Conservation (phyloP, 2,113 vertebrate species). For the Crotalus tigris region DNA sequence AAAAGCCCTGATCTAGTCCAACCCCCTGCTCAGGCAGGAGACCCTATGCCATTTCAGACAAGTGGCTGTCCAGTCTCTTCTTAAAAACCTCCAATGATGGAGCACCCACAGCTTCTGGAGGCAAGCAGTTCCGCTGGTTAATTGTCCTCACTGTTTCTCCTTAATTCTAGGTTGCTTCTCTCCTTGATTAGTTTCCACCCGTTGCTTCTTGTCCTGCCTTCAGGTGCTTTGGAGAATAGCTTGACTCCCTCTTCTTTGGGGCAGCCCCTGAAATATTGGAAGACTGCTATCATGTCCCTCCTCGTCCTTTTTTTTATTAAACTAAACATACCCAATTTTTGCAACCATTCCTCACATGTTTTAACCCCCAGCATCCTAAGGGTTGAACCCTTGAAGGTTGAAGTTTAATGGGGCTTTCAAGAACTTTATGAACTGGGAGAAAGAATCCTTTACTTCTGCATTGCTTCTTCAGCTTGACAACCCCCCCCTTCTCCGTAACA, state of each 20-base stretch:
- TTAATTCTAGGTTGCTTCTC: background rate
- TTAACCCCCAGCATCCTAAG: background rate
- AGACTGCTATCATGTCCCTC: background rate
- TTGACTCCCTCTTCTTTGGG: background rate
- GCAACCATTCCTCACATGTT: background rate
- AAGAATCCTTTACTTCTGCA: background rate
- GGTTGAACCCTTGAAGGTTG: background rate
- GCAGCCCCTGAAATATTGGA: background rate
- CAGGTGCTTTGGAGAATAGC: background rate
- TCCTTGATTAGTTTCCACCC: background rate
- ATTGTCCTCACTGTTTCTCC: background rate
- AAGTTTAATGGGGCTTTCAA: background rate
- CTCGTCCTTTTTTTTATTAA: background rate
- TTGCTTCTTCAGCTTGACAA: background rate
- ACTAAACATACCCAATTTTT: background rate
- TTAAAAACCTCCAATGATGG: background rate
- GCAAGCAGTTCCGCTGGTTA: rapidly evolving
- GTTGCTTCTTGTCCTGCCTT: background rate
- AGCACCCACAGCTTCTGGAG: background rate
- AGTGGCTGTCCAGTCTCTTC: background rate
- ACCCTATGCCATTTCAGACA: background rate
- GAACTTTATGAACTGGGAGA: background rate
- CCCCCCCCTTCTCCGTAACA: background rate
- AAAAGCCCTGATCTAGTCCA: background rate
- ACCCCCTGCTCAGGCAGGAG: background rate